Percentiles rank a stretch among this genome's conserved stretches.
These are phyloP conservation scores for Axinella damicornis DNA, from an alignment of 37 sponge, comb jelly and placozoan genomes.

Conservation along the genomic window DNA sequence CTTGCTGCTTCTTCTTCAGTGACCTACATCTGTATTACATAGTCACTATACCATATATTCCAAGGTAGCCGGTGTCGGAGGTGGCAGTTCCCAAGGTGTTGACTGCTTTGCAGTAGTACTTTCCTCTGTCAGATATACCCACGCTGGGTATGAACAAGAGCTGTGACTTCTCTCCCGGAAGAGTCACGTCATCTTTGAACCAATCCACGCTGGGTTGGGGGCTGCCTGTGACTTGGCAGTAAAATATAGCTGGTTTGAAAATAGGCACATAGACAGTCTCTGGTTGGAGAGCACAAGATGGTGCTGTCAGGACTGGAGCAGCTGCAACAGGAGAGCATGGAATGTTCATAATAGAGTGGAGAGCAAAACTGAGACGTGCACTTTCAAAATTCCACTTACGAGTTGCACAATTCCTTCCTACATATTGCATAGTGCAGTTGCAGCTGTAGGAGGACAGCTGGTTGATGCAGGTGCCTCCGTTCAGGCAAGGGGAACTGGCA, in stretches of 20 bases:
- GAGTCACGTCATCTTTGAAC: neutral
- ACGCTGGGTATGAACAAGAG: too few species aligned
- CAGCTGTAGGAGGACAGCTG: constrained; percentile 12
- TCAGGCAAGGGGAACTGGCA: constrained; percentile 29
- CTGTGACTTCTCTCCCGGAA: neutral
- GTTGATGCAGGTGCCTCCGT: constrained; percentile 38
- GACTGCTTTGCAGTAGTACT: too few species aligned
- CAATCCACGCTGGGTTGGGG: constrained; percentile 44
- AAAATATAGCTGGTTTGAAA: neutral
- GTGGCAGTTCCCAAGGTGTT: too few species aligned
- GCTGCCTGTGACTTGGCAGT: constrained; percentile 27
- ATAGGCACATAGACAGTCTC: neutral
- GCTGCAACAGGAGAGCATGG: neutral
- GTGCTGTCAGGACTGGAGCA: neutral
- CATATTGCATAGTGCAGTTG: constrained; percentile 9
- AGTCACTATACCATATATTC: too few species aligned
- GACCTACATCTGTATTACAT: too few species aligned
- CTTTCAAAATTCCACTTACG: constrained; percentile 26
- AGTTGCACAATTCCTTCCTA: constrained; percentile 23
- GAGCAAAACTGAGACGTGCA: too few species aligned
- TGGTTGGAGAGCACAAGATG: neutral
- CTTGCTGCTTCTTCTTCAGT: too few species aligned
- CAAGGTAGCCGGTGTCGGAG: too few species aligned
- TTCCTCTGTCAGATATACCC: too few species aligned
- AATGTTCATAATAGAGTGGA: too few species aligned